Evolutionary conservation across 2,113 vertebrate species (phyloP).

Genomic region (Pterocles orientalis): DNA sequence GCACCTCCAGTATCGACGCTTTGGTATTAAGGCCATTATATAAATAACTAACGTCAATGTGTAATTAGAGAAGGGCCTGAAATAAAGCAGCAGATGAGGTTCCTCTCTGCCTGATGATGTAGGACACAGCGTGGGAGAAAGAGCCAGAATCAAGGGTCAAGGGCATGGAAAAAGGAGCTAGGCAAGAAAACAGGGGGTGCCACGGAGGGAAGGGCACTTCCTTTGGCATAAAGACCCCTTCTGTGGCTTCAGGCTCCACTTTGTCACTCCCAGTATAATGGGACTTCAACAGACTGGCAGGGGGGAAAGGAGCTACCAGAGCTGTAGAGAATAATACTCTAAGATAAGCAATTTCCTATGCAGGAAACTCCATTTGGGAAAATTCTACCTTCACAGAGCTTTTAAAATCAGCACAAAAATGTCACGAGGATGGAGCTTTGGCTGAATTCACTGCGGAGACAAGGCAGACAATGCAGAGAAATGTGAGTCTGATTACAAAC

Average conservation of each 20-base stretch:
- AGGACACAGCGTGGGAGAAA: background rate
- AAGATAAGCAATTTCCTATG: background rate
- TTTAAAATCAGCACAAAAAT: background rate
- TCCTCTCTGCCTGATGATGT: background rate
- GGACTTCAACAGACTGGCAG: too few species aligned
- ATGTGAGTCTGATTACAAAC: background rate
- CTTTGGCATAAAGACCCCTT: background rate
- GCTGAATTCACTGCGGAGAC: background rate
- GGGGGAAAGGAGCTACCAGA: background rate
- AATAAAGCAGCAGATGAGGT: conserved; percentile 20
- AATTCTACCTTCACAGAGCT: background rate
- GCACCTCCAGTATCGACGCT: background rate
- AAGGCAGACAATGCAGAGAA: background rate
- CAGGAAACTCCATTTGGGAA: background rate
- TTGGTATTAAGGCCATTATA: background rate
- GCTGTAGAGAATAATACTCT: background rate
- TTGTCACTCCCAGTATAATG: rapidly evolving
- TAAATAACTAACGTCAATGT: conserved; percentile 34
- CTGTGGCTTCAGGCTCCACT: background rate
- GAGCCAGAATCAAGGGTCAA: background rate
- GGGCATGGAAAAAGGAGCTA: background rate
- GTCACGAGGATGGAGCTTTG: background rate
- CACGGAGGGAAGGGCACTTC: background rate
- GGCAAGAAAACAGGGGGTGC: background rate
- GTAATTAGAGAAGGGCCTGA: conserved; percentile 40